These are phyloP conservation scores for Cancer borealis DNA, from an alignment of 2,888 invertebrate genomes.

Conservation along the genomic window DNA sequence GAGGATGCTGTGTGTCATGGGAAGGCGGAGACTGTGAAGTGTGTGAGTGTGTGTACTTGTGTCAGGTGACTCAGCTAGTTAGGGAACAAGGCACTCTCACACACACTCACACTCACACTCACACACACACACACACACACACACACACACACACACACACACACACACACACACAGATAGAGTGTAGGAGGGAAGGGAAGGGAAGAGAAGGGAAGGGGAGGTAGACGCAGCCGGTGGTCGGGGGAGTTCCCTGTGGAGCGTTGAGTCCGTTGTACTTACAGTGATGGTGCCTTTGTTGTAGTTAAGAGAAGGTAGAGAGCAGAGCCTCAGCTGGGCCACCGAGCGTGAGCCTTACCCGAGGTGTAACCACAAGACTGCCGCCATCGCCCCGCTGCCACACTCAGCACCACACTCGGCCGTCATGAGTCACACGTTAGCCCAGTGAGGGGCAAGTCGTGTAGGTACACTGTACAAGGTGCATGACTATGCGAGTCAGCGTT, in stretches of 20 bases:
- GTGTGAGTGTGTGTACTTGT: not conserved
- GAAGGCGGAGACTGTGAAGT: not conserved
- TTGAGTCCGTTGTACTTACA: constrained; percentile 75
- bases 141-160: constrained; percentile 44
- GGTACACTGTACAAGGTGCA: not conserved
- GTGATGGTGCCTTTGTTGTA: constrained; percentile 76
- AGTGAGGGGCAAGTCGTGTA: not conserved
- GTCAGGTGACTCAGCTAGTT: constrained; percentile 39
- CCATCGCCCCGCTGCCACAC: constrained; percentile 72
- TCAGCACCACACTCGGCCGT: constrained; percentile 42
- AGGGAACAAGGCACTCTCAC: constrained; percentile 18
- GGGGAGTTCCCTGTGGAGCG: constrained; percentile 64
- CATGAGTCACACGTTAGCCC: constrained; percentile 3
- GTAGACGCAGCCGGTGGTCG: constrained; percentile 49
- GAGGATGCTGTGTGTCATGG: not conserved
- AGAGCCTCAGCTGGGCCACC: constrained; percentile 73
- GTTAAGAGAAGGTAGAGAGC: constrained; percentile 75
- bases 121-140: constrained; percentile 7
- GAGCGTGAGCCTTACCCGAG: constrained; percentile 75
- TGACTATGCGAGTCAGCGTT: constrained; percentile 27
- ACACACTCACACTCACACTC: too few species aligned
- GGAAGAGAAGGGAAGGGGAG: not conserved
- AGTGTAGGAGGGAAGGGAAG: not conserved
- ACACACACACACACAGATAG: constrained; percentile 21
- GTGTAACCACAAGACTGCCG: constrained; percentile 74